Conservation (phyloP, 2,113 vertebrate genomes). For the Indicator maculatus region DNA sequence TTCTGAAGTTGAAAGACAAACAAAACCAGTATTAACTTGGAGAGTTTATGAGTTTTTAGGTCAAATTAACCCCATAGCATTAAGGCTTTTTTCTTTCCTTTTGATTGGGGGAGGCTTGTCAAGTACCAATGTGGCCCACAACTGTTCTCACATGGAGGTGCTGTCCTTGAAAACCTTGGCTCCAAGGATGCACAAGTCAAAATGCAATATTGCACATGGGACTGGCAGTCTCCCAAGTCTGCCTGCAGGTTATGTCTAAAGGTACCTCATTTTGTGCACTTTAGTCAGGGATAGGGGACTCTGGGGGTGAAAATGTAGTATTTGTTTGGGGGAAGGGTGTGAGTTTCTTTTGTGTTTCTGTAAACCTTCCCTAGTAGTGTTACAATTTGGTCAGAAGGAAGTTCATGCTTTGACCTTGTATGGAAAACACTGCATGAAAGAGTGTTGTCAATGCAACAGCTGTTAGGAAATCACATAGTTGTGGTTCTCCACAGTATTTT, state of each 20-base stretch:
- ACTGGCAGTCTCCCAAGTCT: background rate
- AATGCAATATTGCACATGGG: rapidly evolving
- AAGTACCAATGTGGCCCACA: background rate
- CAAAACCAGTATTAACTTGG: background rate
- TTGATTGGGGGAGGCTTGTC: background rate
- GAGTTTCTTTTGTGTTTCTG: background rate
- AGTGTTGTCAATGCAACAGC: rapidly evolving
- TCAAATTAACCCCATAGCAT: slow-evolving; percentile 5
- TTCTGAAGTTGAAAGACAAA: slow-evolving; percentile 13
- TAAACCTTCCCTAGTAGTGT: background rate
- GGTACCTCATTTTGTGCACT: background rate
- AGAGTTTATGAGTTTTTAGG: slow-evolving; percentile 1
- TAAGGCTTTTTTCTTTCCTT: background rate
- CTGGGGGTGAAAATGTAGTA: background rate
- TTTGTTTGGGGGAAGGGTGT: background rate
- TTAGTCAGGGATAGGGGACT: background rate
- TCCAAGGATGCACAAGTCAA: background rate
- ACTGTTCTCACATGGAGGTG: background rate
- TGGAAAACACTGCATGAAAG: background rate
- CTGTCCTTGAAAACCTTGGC: slow-evolving; percentile 11
- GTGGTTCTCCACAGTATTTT: background rate
- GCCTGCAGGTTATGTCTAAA: background rate
- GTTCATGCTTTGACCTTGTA: background rate
- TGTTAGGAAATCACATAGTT: background rate
- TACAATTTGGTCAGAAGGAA: background rate